Conservation (phyloP, 2,113 vertebrate genomes). For the Mionectes macconnelli region DNA sequence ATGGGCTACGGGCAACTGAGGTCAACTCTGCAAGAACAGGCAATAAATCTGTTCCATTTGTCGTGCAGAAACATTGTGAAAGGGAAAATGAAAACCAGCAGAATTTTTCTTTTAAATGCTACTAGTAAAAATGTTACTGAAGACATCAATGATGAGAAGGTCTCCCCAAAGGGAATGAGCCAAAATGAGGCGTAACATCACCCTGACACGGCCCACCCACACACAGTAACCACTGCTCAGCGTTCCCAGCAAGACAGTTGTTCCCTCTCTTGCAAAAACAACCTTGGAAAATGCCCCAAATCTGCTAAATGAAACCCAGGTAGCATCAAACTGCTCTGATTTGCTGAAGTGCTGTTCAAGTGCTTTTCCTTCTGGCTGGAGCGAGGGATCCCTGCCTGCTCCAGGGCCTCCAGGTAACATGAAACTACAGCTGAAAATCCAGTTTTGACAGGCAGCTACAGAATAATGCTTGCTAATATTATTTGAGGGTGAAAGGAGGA, state of each 20-base stretch:
- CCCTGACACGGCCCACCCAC: not conserved
- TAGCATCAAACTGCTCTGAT: not conserved
- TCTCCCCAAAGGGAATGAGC: not conserved
- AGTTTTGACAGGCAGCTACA: not conserved
- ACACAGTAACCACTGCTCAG: not conserved
- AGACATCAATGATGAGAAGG: not conserved
- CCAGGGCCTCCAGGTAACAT: not conserved
- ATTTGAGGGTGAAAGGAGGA: not conserved
- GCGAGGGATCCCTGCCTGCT: rapidly evolving
- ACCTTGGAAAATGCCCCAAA: not conserved
- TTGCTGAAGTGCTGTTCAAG: not conserved
- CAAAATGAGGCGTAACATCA: rapidly evolving
- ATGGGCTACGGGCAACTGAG: not conserved
- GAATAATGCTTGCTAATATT: not conserved
- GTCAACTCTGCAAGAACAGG: rapidly evolving
- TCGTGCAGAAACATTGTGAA: not conserved
- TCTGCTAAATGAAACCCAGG: not conserved
- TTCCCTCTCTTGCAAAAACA: not conserved
- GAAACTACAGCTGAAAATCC: not conserved
- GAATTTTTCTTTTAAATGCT: not conserved
- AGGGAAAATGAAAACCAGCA: not conserved
- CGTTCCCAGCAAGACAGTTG: not conserved
- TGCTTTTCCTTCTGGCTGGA: not conserved
- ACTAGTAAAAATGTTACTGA: not conserved
- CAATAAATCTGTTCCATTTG: not conserved